Evolutionary conservation across 2,797 vertebrate species (phyloP).

Genomic region (Poecilia wingei): DNA sequence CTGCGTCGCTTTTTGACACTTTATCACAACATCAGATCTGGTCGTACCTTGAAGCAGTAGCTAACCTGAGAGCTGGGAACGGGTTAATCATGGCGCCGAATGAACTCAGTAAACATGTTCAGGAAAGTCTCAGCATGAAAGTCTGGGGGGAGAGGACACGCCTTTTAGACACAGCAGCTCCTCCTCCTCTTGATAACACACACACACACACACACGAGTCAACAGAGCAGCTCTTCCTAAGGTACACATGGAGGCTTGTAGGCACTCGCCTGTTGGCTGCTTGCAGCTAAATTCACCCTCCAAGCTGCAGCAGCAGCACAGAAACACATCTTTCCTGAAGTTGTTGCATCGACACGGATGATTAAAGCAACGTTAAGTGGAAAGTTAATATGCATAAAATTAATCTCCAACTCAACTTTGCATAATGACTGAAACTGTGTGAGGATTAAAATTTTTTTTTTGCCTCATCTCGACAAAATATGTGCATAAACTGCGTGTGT

Average conservation of each 20-base stretch:
- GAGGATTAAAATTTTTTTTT: neutral
- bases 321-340: conserved; percentile 28
- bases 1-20: neutral
- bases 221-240: conserved; percentile 49
- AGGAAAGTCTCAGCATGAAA: conserved; percentile 44
- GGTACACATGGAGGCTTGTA: conserved; percentile 42
- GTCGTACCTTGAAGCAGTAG: neutral
- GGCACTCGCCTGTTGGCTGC: conserved; percentile 45
- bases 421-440: conserved; percentile 17
- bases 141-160: conserved; percentile 16
- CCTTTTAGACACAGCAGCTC: conserved; percentile 32
- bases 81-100: conserved; percentile 40
- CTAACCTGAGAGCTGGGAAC: conserved; percentile 11
- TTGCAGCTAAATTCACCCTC: conserved; percentile 30
- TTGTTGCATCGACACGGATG: conserved; percentile 35
- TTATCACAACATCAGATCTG: neutral
- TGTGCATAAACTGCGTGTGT: neutral
- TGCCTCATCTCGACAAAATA: conserved; percentile 7
- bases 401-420: conserved; percentile 35
- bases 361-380: conserved; percentile 35
- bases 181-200: conserved; percentile 37
- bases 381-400: conserved; percentile 32
- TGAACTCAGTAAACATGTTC: conserved; percentile 41
- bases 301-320: conserved; percentile 10
- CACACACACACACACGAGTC: conserved; percentile 28